phyloP scores from a whole-genome alignment of 2,113 vertebrate species.

The Narcine bancroftii region DNA sequence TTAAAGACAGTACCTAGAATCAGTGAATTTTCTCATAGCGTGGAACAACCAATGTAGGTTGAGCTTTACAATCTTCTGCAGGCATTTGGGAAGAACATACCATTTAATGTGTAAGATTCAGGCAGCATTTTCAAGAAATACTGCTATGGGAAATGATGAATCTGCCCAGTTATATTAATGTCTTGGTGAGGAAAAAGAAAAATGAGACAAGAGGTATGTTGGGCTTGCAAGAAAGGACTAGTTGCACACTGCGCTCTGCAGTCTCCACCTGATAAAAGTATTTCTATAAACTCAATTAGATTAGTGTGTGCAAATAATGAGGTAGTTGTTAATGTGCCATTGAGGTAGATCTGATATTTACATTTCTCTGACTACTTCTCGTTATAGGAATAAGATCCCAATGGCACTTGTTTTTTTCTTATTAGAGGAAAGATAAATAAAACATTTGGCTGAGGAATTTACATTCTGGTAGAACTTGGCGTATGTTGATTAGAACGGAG shows the following conservation, averaged over 20 bases:
- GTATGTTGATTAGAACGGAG: too few species aligned
- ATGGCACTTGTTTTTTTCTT: not conserved
- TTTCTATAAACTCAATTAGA: slow-evolving; percentile 2
- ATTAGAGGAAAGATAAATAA: not conserved
- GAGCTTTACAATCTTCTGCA: not conserved
- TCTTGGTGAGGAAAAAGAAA: not conserved
- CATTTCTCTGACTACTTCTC: not conserved
- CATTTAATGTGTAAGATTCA: not conserved
- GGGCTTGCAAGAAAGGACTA: not conserved
- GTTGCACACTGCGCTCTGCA: not conserved
- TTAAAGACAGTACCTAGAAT: not conserved
- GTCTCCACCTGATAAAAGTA: not conserved
- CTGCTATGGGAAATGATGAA: not conserved
- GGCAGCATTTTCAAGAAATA: not conserved
- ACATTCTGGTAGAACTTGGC: not conserved
- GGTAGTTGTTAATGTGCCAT: not conserved
- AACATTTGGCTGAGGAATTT: not conserved
- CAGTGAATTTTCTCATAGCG: not conserved
- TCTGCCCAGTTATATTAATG: not conserved
- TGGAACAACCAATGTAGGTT: not conserved
- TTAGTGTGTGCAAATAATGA: slow-evolving; percentile 19
- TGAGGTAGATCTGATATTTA: slow-evolving; percentile 20
- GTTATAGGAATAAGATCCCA: not conserved
- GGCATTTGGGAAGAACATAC: not conserved
- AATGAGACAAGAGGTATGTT: not conserved